Base-by-base conservation (phyloP, 2,888 invertebrate species). In the Hetaerina titia region DNA sequence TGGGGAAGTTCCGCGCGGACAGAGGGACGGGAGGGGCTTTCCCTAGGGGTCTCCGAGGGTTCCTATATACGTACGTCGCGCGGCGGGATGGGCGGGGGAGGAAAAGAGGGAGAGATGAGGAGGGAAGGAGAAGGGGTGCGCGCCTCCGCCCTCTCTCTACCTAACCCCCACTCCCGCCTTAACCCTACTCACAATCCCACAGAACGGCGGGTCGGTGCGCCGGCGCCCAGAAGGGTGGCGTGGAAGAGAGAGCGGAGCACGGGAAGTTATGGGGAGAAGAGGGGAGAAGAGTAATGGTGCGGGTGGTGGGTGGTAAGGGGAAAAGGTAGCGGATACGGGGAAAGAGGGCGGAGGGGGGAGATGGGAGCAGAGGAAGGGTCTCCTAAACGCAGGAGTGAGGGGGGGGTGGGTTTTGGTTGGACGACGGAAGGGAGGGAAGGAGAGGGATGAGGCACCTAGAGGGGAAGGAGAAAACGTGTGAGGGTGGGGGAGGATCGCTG, bases 161-260 rank as follows among this genome's bases (percentile, higher is more conserved):
- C n/a, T 2, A 45, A 45, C 15, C 87, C 19, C 87, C 31, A n/a
- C 15, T 8, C 19, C n/a, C 57, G 60, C 56, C 89, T 22, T 57
- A 25, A 8, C 63, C 0, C 6, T 45, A 4, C 45, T 45, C 45
- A 45, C 45, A 45, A 45, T 45, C 4, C 45, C 45, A 45, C 45
- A 17, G 88, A 88, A 88, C 88, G 69, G 69, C 69, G 22, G 69
- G 69, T 56, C 60, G 15, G 64, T 90, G 90, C 90, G 90, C 90
- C 90, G 90, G 90, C 90, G 90, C 90, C 64, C 90, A 63, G 63
- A 45, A 15, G 90, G 25, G 17, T n/a, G 90, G 31, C 1, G 90
- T 17, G 17, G 63, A 17, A 15, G n/a, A 0, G n/a, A 0, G 25
- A n/a, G 81, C 8, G 81, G 81, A 9, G 45, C 45, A 45, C 19